phyloP scores from a whole-genome alignment of 2,797 vertebrate genomes.

The Percopsis omiscomaycus region DNA sequence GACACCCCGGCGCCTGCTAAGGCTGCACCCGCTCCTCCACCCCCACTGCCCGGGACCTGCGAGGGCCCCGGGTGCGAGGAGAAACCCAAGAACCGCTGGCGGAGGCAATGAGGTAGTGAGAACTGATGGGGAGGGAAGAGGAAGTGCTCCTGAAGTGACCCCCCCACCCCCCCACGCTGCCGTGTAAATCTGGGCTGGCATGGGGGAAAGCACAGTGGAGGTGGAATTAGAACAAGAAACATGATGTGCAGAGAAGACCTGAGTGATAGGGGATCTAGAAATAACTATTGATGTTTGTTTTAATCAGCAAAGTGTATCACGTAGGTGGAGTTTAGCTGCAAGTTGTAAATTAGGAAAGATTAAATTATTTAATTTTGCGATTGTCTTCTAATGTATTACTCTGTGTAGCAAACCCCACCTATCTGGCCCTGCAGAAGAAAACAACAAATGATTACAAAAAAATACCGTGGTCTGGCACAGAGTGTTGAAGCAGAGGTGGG shows the following conservation, averaged over 20 bases:
- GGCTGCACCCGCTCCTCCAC: slow-evolving; percentile 31
- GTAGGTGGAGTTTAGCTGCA: neutral
- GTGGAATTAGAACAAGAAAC: slow-evolving; percentile 3
- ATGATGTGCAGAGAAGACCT: slow-evolving; percentile 9
- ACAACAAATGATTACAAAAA: neutral
- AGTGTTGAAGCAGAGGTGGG: neutral
- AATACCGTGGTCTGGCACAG: slow-evolving; percentile 1
- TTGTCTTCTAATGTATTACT: neutral
- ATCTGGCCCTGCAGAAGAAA: neutral
- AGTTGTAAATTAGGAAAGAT: slow-evolving; percentile 2
- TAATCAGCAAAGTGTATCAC: slow-evolving; percentile 1
- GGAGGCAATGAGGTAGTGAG: slow-evolving; percentile 69
- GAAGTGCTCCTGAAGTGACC: slow-evolving; percentile 32
- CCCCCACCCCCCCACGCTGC: neutral
- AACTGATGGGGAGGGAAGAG: slow-evolving; percentile 18
- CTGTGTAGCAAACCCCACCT: neutral
- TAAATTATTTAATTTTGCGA: slow-evolving; percentile 3
- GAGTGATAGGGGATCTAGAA: slow-evolving; percentile 12
- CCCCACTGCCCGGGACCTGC: slow-evolving; percentile 62
- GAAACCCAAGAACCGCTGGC: slow-evolving; percentile 77
- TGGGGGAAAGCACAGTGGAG: slow-evolving; percentile 13
- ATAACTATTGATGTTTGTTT: slow-evolving; percentile 20
- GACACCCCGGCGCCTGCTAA: slow-evolving; percentile 38
- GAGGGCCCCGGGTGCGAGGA: slow-evolving; percentile 63
- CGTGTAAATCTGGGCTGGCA: slow-evolving; percentile 31